Conservation (phyloP, 2,797 vertebrate species). For the Erpetoichthys calabaricus region DNA sequence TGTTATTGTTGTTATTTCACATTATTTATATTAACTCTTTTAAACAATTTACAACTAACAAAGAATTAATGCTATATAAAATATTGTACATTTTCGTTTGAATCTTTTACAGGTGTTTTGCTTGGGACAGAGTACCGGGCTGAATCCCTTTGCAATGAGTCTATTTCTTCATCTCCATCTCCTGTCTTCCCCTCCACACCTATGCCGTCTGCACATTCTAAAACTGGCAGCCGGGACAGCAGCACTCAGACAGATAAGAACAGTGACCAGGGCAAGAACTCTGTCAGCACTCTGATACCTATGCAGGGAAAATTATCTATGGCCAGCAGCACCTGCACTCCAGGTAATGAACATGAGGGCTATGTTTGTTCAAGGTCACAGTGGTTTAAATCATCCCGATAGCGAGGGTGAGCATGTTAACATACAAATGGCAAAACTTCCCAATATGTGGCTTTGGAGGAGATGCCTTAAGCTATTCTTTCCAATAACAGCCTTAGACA, state of each 20-base stretch:
- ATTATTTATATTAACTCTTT: no score
- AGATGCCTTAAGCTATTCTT: no score
- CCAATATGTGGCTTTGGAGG: no score
- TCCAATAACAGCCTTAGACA: no score
- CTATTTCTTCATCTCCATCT: conserved; percentile 82
- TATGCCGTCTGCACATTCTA: conserved; percentile 70
- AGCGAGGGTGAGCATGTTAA: no score
- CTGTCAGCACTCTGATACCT: conserved; percentile 4
- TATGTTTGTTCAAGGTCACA: background rate
- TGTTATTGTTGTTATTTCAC: no score
- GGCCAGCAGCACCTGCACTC: background rate
- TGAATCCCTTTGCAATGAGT: conserved; percentile 64
- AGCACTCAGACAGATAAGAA: conserved; percentile 87
- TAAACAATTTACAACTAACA: no score
- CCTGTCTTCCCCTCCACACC: conserved; percentile 77
- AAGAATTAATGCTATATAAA: no score
- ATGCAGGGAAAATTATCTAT: background rate
- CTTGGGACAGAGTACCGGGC: conserved; percentile 79
- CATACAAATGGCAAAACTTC: no score
- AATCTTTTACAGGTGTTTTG: conserved; percentile 59
- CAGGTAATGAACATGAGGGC: background rate
- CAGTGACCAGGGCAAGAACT: conserved; percentile 54
- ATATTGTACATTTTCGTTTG: background rate
- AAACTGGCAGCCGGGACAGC: conserved; percentile 90
- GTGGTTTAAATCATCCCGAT: background rate